These are phyloP conservation scores for Acrocephalus kingi DNA, from an alignment of 2,113 vertebrate species.

Conservation along the genomic window DNA sequence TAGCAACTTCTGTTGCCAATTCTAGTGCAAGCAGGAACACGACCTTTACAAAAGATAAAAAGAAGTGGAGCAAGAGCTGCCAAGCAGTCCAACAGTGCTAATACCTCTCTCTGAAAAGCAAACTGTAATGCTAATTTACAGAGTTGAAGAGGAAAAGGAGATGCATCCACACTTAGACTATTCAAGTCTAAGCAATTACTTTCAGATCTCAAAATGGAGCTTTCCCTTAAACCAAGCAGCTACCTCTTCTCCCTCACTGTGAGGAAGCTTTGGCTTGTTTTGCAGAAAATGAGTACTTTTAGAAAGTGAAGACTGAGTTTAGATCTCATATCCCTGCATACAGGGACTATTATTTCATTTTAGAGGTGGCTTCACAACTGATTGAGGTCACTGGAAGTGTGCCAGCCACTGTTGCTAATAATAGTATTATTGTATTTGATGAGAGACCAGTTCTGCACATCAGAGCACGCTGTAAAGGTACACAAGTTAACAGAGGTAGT, in stretches of 20 bases:
- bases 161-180: not conserved
- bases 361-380: not conserved
- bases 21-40: not conserved
- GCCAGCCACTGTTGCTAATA: not conserved
- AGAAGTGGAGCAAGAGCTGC: not conserved
- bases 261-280: not conserved
- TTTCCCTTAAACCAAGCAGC: not conserved
- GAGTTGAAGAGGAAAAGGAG: not conserved
- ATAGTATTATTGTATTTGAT: not conserved
- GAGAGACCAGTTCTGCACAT: not conserved
- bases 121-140: not conserved
- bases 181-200: not conserved
- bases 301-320: not conserved
- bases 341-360: not conserved
- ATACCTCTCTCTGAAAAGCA: not conserved
- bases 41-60: constrained; percentile 32
- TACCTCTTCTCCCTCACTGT: not conserved
- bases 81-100: not conserved
- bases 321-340: not conserved
- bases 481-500: not conserved
- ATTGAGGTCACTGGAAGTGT: not conserved
- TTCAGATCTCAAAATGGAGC: not conserved
- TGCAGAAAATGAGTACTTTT: not conserved
- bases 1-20: not conserved
- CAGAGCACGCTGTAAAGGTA: not conserved